Base-by-base conservation (phyloP, 2,888 invertebrate genomes). In the Caenorhabditis wallacei region DNA sequence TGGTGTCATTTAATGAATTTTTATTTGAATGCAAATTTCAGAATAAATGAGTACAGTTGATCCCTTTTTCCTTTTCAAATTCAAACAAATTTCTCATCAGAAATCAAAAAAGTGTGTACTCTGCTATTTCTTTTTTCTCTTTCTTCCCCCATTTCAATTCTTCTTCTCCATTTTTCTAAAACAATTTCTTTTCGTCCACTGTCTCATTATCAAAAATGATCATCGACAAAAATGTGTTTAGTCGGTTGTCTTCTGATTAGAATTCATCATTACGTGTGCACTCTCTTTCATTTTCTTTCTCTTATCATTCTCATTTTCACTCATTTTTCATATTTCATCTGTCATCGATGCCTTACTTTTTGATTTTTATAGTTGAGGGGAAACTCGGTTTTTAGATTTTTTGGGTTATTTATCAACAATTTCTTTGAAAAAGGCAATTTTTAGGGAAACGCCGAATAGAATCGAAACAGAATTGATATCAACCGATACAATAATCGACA, bases 31-130 rank as follows among this genome's bases (percentile, higher is more conserved):
- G n/a, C n/a, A n/a, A n/a, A n/a, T n/a, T n/a, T n/a, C n/a, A n/a
- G n/a, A n/a, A n/a, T n/a, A n/a, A n/a, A n/a, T n/a, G n/a, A n/a
- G n/a, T n/a, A 20, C n/a, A 37, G 16, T 8, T 8, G 13, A 16
- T 40, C 40, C 13, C 40, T 13, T 40, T 40, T 13, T 10, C 16
- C 11, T 11, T 40, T 13, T 5, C 46, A 3, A n/a, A n/a, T 8
- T 18, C 53, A 1, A 24, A 63, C 16, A 13, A 20, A 22, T 30
- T 48, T 71, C 51, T 72, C 54, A 72, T 26, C 53, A 63, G 40
- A 71, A 59, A 71, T 35, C 70, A 40, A 71, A 72, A n/a, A 72
- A 72, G 63, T 72, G 72, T 72, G 61, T 64, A 64, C 64, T 64
- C 64, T 64, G 37, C 37, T 68, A 24, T 54, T 68, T 68, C 68